These are phyloP conservation scores for Thalassarche chlororhynchos DNA, from an alignment of 2,113 vertebrate species.

Conservation along the genomic window DNA sequence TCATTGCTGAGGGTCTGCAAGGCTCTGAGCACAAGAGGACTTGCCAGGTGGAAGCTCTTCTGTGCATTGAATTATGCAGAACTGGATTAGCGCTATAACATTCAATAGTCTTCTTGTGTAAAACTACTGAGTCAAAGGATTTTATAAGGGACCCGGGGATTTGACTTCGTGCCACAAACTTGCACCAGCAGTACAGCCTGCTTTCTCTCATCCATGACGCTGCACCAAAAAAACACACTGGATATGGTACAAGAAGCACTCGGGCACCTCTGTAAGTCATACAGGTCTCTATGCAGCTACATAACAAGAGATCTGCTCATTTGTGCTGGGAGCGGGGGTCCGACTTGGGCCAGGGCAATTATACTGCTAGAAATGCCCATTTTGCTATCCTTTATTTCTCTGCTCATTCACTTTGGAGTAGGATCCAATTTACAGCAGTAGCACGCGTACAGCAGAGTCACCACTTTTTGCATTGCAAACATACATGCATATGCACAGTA, in stretches of 20 bases:
- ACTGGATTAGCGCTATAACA: background rate
- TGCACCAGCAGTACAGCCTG: background rate
- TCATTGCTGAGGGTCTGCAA: background rate
- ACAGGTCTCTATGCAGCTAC: background rate
- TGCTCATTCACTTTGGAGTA: background rate
- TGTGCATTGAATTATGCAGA: background rate
- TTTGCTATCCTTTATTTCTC: background rate
- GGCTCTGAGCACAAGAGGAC: background rate
- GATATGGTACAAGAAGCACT: no score
- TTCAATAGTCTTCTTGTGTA: background rate
- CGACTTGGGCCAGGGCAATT: background rate
- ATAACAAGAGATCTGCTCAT: background rate
- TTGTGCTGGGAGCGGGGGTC: background rate
- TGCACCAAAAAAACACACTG: background rate
- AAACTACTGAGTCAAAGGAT: background rate
- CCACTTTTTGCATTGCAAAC: background rate
- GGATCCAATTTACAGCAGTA: background rate
- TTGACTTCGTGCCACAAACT: background rate
- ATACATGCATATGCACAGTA: accelerated
- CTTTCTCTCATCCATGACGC: background rate
- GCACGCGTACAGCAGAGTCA: background rate
- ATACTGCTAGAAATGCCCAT: background rate
- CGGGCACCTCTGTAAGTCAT: accelerated
- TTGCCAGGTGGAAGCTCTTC: background rate
- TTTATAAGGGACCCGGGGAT: background rate